Evolutionary conservation across 2,113 vertebrate genomes (phyloP).

Genomic region (Myiopsitta monachus): DNA sequence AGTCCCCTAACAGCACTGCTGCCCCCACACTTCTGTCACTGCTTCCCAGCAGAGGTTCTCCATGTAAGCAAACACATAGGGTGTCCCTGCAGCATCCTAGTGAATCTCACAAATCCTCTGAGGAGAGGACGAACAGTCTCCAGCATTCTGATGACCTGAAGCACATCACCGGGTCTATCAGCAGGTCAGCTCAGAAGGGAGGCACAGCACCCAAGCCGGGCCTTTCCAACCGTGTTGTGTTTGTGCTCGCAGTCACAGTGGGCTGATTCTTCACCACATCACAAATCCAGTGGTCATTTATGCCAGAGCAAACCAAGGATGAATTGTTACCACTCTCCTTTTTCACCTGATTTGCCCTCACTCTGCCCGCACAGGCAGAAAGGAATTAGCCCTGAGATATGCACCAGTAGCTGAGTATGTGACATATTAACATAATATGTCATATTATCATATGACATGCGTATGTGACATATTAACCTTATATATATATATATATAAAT

Average conservation of each 20-base stretch:
- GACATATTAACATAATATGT: background rate
- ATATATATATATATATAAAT: background rate
- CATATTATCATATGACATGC: too few relatives aligned
- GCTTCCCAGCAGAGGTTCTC: background rate
- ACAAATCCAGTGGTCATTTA: background rate
- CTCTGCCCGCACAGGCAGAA: background rate
- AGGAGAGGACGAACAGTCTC: background rate
- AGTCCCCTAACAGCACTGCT: background rate
- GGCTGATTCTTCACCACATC: background rate
- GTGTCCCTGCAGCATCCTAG: background rate
- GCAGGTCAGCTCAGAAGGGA: slow-evolving; percentile 31
- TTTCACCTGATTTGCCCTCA: background rate
- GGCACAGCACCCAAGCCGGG: background rate
- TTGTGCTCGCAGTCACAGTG: background rate
- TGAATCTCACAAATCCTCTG: background rate
- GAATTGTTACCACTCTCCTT: background rate
- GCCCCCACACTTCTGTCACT: background rate
- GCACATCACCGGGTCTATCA: background rate
- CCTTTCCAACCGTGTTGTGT: background rate
- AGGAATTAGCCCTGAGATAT: background rate
- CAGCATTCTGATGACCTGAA: slow-evolving; percentile 1
- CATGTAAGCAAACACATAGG: background rate
- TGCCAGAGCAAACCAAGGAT: background rate
- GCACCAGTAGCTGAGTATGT: background rate
- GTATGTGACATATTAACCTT: background rate